Percentiles rank a stretch among this genome's conserved stretches.
Evolutionary conservation across 2,113 vertebrate genomes (phyloP).

Genomic region (Xenus cinereus): DNA sequence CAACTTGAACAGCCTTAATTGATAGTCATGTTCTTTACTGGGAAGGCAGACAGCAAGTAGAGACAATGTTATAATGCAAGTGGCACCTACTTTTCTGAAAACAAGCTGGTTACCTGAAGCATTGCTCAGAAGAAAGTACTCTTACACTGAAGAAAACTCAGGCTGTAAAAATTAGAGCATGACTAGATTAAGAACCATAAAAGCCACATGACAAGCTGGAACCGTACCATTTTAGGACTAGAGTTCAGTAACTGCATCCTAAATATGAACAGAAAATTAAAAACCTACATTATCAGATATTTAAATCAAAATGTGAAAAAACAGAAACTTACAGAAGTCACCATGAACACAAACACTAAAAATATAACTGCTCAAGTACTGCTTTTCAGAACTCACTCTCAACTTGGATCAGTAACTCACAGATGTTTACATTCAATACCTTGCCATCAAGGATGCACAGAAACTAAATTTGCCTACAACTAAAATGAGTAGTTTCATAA

Average conservation of each 20-base stretch:
- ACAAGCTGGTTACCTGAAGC: not conserved
- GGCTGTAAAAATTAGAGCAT: not conserved
- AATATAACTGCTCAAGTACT: not conserved
- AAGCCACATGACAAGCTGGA: not conserved
- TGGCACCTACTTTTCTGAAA: not conserved
- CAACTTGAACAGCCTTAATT: not conserved
- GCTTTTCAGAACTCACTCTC: not conserved
- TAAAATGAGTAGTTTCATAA: not conserved
- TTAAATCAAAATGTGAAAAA: not conserved
- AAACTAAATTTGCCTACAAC: not conserved
- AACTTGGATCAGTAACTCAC: not conserved
- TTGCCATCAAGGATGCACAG: not conserved
- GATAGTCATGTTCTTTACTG: not conserved
- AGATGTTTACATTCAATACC: not conserved
- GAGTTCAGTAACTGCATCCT: not conserved
- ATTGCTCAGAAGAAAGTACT: not conserved
- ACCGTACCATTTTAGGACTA: not conserved
- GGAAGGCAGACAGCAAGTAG: not conserved
- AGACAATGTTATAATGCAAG: not conserved
- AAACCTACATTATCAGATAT: not conserved
- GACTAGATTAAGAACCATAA: not conserved
- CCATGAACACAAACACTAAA: not conserved
- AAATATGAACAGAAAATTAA: not conserved
- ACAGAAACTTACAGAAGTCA: not conserved
- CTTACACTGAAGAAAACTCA: not conserved